Base-by-base conservation (phyloP, 2,113 vertebrate genomes). In the Mirza zaza region DNA sequence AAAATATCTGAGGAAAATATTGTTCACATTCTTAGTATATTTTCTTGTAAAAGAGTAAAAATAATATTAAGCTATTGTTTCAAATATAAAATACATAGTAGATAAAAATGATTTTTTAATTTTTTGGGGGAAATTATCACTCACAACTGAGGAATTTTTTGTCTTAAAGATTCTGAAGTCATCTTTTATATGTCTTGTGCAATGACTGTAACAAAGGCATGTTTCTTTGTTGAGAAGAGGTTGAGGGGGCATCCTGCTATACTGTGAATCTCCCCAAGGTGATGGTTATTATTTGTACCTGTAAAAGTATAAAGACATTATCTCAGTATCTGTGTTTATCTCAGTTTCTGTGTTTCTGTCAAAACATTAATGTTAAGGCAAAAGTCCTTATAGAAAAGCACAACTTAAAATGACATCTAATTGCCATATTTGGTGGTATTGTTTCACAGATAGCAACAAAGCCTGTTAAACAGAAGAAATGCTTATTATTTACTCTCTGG, bases 111-210 rank as follows among this genome's bases (percentile, higher is more conserved):
- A 29, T 70, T 94, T 90, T 91, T 65, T 27, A 77, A 82, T 21
- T 91, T 8, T 88, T 93, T 96, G 75, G 36, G 34, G 39, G 29
- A 88, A 96, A 55, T 80, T 45, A 34, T 93, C 52, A 84, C 42
- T 81, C 34, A 81, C 42, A 95, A 71, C 52, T 57, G 13, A 80
- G 21, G 13, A 29, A 32, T 36, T 95, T 86, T 91, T 94, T 91
- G 48, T 73, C 50, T 65, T 70, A 67, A 50, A 7, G 42, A 84
- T 18, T 59, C 27, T 81, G 15, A 95, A 92, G 90, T 25, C 34
- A 92, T 6, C 55, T 80, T 93, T 95, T 92, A 50, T 84, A 82
- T 91, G 8, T 76, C 36, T 88, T 76, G 29, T 86, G n/a, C 27
- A 77, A 36, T 65, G 34, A 86, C 39, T 39, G 5, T 67, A 84